Percentiles rank a stretch among this genome's conserved stretches.
These are phyloP conservation scores for Eumacrocentrus americanus DNA, from an alignment of 2,888 invertebrate species.

Conservation along the genomic window DNA sequence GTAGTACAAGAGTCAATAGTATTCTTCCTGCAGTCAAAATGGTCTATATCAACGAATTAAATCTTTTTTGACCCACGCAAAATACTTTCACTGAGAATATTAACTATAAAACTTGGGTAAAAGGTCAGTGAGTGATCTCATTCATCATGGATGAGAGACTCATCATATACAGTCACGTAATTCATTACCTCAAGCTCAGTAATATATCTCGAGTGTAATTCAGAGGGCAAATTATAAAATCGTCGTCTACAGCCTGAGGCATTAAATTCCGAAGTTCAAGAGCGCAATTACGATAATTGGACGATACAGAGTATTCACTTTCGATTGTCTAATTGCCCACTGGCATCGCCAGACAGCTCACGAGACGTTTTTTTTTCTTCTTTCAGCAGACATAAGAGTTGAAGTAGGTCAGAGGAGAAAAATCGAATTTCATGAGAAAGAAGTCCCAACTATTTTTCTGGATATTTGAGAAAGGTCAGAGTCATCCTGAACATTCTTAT, in stretches of 20 bases:
- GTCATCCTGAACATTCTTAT: too few relatives aligned
- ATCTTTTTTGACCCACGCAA: background rate
- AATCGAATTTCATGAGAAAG: background rate
- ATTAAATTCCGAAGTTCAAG: slow-evolving; percentile 12
- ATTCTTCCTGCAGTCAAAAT: too few relatives aligned
- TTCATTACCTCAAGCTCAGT: too few relatives aligned
- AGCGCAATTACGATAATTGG: slow-evolving; percentile 10
- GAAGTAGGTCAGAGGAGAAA: background rate
- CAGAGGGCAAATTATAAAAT: background rate
- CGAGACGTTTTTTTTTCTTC: background rate
- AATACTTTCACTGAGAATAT: slow-evolving; percentile 18
- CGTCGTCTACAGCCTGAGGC: background rate
- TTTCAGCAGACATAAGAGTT: background rate
- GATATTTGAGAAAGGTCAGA: background rate
- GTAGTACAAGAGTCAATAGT: too few relatives aligned
- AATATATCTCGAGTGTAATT: background rate
- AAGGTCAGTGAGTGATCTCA: slow-evolving; percentile 8
- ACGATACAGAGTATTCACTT: too few relatives aligned
- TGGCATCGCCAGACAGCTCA: background rate
- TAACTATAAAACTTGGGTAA: slow-evolving; percentile 1
- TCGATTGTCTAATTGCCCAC: background rate
- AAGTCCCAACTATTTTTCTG: background rate
- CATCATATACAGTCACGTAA: too few relatives aligned
- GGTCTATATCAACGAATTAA: too few relatives aligned
- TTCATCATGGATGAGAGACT: slow-evolving; percentile 7